phyloP scores from a whole-genome alignment of 2,888 invertebrate genomes.

The Pseudococcus viburni region DNA sequence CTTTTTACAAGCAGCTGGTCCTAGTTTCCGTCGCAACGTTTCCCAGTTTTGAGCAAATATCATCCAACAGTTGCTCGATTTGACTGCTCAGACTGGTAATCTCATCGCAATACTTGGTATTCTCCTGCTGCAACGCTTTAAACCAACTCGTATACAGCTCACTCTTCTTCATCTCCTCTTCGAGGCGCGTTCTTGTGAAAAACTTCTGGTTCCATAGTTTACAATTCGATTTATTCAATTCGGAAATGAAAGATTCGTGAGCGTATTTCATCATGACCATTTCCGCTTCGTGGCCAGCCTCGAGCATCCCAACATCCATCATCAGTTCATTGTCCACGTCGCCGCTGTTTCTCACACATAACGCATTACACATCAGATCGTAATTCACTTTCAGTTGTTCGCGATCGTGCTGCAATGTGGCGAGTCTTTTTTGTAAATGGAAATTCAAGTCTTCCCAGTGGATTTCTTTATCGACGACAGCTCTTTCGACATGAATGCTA shows the following conservation, averaged over 20 bases:
- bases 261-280: slow-evolving; percentile 17
- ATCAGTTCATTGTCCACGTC: slow-evolving; percentile 26
- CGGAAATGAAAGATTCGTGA: slow-evolving; percentile 42
- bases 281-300: slow-evolving; percentile 40
- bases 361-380: background rate
- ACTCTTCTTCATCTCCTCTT: slow-evolving; percentile 37
- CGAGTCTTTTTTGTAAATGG: slow-evolving; percentile 15
- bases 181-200: background rate
- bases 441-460: slow-evolving; percentile 26
- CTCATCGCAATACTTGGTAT: background rate
- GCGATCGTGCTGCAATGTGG: slow-evolving; percentile 23
- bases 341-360: slow-evolving; percentile 14
- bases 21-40: background rate
- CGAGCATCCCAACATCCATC: background rate
- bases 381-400: slow-evolving; percentile 8
- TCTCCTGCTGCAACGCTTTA: background rate
- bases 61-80: background rate
- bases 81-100: background rate
- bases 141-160: background rate
- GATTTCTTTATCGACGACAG: background rate
- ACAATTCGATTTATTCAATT: slow-evolving; percentile 45
- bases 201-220: slow-evolving; percentile 49
- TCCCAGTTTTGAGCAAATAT: slow-evolving; percentile 6
- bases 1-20: background rate
- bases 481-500: background rate